phyloP scores from a whole-genome alignment of 1,140 invertebrate genomes.

The Saxidomus purpurata region DNA sequence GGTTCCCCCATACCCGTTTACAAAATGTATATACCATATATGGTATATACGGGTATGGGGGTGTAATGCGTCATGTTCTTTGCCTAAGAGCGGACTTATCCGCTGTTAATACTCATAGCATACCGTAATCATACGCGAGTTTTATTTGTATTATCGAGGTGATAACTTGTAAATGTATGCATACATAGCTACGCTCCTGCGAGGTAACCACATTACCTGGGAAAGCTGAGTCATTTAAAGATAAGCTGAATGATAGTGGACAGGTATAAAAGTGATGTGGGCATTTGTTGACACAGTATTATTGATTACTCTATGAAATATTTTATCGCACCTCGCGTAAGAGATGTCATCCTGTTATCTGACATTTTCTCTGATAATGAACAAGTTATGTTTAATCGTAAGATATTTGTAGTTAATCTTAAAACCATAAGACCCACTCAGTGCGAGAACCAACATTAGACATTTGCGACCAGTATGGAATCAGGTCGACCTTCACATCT shows the following conservation, averaged over 20 bases:
- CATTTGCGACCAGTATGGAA: no score
- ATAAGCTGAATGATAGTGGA: background rate
- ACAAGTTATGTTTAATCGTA: background rate
- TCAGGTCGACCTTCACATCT: no score
- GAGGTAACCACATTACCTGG: background rate
- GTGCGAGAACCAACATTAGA: no score
- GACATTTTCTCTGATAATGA: background rate
- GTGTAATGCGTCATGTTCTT: no score
- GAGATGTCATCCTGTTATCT: background rate
- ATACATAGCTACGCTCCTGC: background rate
- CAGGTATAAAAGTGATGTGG: background rate
- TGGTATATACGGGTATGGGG: no score
- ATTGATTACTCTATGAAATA: background rate
- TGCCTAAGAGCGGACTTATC: no score
- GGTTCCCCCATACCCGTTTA: no score
- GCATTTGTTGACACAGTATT: constrained; percentile 18
- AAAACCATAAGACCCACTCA: background rate
- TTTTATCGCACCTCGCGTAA: background rate
- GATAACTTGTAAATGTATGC: no score
- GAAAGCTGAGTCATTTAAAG: background rate
- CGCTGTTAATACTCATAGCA: no score
- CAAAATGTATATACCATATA: no score
- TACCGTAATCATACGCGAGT: no score
- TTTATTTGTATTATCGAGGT: no score
- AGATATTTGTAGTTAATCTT: background rate